These are phyloP conservation scores for Mustela lutreola DNA, from an alignment of 2,113 vertebrate species.

Conservation along the genomic window DNA sequence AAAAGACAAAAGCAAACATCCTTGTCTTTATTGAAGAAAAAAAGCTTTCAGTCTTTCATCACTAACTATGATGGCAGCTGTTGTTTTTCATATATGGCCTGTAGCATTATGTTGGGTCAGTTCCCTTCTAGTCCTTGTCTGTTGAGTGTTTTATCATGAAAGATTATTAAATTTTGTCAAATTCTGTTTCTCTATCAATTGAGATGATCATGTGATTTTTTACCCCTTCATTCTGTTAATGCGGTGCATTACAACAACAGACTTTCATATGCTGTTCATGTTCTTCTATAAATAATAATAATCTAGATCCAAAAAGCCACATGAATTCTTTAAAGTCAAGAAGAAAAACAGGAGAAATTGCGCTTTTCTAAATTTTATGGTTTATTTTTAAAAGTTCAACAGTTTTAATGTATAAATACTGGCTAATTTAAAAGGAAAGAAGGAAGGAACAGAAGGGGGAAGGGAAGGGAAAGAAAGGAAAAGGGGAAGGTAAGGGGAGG, in stretches of 20 bases:
- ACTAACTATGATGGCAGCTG: neutral
- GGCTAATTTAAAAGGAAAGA: neutral
- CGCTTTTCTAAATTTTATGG: neutral
- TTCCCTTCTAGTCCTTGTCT: neutral
- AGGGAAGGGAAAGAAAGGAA: neutral
- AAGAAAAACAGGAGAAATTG: neutral
- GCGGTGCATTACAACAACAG: neutral
- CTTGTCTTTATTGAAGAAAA: neutral
- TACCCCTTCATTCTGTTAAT: neutral
- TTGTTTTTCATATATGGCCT: neutral
- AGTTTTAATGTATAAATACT: neutral
- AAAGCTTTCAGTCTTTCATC: neutral
- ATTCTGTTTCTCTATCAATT: neutral
- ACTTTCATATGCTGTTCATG: neutral
- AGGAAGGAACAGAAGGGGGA: neutral
- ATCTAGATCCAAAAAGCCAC: neutral
- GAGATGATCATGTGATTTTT: neutral
- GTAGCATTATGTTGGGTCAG: neutral
- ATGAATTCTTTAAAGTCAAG: neutral
- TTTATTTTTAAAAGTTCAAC: neutral
- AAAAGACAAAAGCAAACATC: neutral
- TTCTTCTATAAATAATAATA: neutral
- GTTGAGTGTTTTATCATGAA: neutral
- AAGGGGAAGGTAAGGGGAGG: neutral
- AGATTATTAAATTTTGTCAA: neutral